Conservation (phyloP, 1,140 invertebrate genomes). For the Panagrolaimus sp. region DNA sequence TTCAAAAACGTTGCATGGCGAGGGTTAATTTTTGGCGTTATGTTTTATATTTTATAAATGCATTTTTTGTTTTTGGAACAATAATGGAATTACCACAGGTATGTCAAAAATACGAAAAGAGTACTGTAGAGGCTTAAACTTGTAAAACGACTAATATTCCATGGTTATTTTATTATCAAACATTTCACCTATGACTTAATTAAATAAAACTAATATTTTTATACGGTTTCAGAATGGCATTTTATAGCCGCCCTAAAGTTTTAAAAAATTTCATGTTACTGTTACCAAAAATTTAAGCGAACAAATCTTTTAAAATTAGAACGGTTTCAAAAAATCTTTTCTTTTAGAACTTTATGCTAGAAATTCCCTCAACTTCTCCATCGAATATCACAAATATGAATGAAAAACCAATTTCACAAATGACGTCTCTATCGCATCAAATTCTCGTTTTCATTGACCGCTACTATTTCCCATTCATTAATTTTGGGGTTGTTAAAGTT, state of each 20-base stretch:
- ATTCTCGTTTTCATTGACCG: constrained; percentile 1
- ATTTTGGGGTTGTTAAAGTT: constrained; percentile 6
- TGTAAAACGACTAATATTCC: too few species aligned
- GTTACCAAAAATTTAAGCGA: too few species aligned
- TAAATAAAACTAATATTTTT: too few species aligned
- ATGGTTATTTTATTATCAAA: too few species aligned
- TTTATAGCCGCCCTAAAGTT: too few species aligned
- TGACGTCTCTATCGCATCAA: not conserved
- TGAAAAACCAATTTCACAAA: not conserved
- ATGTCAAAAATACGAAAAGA: not conserved
- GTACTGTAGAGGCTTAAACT: too few species aligned
- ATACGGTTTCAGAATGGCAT: too few species aligned
- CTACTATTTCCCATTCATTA: not conserved
- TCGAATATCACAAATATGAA: not conserved
- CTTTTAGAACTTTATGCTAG: not conserved
- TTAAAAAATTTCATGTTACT: too few species aligned
- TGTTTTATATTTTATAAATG: not conserved
- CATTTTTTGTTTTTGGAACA: not conserved
- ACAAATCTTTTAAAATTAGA: too few species aligned
- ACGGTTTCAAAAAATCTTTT: too few species aligned
- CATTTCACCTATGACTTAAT: too few species aligned
- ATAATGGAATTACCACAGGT: not conserved
- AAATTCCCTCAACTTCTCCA: not conserved
- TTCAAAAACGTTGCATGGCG: not conserved
- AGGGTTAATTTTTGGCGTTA: not conserved